Evolutionary conservation across 2,888 invertebrate genomes (phyloP), one percentile per base, ranked within the genome.

Genomic region (Gastracanthus pulcherrimus): DNA sequence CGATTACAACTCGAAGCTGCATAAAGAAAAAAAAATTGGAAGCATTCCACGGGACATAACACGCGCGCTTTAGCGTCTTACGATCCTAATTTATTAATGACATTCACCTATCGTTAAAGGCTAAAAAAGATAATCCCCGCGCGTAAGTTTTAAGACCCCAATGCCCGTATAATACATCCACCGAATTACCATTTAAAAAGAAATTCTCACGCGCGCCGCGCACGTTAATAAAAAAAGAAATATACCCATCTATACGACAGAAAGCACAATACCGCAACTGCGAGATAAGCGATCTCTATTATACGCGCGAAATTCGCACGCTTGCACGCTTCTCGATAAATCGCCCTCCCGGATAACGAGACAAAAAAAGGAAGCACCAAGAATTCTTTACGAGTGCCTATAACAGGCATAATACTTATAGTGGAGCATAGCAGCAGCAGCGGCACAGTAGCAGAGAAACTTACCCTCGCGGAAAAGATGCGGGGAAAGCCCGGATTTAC

Each of bases 51-150:
- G 34, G 66, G 23, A 16, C 38, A 48, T 60, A 58, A 67, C 38
- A 23, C 51, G 48, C 0, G 23, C 13, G 29, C 31, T 13, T 13
- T 19, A 34, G 7, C 58, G n/a, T 48, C 58, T 19, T 11, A n/a
- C 41, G 72, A 81, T 77, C 67, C 38, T 66, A 82, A 79, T 82
- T 70, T 75, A 78, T 79, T 82, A 79, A 81, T 62, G 81, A 78
- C 38, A 81, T 75, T 74, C 74, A 64, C 41, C 55, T 23, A 41
- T 74, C 75, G 78, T 55, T 34, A 81, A 74, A 67, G 51, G 7
- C 38, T 26, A 11, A 51, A 72, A 72, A 41, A 81, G 81, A 79
- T 76, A 77, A 75, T 76, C 75, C 62, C n/a, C n/a, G n/a, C n/a
- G 51, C 34, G 23, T 62, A 48, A 71, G 70, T 69, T 48, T 69